Base-by-base conservation (phyloP, 2,797 vertebrate genomes). In the Nyctibius grandis region DNA sequence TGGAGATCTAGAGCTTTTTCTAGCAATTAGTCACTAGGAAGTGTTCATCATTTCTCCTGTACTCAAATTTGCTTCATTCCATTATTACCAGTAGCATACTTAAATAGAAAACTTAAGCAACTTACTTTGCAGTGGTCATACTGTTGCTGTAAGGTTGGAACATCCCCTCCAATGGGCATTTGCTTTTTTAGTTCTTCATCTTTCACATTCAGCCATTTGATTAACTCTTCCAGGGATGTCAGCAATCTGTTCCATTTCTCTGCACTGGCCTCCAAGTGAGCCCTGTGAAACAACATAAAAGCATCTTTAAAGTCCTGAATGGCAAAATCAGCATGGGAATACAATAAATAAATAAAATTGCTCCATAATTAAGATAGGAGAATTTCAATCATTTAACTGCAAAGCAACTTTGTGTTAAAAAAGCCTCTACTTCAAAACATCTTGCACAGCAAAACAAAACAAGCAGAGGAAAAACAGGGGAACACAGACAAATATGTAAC, bases 151-250 rank as follows among this genome's bases (percentile, higher is more conserved):
- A 99, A 97, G 38, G 99, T 99, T 65, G 99, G 99, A 63, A 99
- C 98, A 73, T 99, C 99, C 78, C 99, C 99, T 91, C 99, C 99
- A 13, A 99, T 97, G 12, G 99, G 99, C 99, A 99, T 99, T 97
- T 99, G 99, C 68, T 99, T 99, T 96, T 98, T 98, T n/a, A 99
- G 98, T 33, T 99, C 99, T 91, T 99, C 99, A 56, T 99, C 99
- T 97, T 99, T 99, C 50, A 96, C 60, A 47, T 99, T 99, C 94
- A 99, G 98, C 99, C 99, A 99, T 94, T 98, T 98, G 97, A 99
- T 99, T 95, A 99, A 97, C 88, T 99, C 99, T 98, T 99, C 99
- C 82, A 99, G 97, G 38, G 99, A 98, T 4, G 97, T 98, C 95
- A 99, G 97, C 93, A 99, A 97, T 91, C 98, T 98, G 93, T 98